Percentiles rank a stretch among this genome's conserved stretches.
phyloP scores from a whole-genome alignment of 2,113 vertebrate genomes.

The Ciconia stormi region DNA sequence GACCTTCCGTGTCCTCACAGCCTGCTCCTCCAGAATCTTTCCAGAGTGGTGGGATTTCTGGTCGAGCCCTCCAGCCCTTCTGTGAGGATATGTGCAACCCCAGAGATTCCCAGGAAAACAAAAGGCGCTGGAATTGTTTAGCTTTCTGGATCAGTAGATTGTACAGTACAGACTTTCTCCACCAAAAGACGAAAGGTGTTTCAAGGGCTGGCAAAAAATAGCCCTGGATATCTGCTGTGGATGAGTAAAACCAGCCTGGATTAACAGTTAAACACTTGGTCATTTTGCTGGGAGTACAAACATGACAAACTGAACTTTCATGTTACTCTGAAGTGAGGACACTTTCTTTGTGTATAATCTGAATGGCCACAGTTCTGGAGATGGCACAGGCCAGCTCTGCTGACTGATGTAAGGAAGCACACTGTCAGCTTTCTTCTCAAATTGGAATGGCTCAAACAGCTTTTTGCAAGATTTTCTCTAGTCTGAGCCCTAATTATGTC shows the following conservation, averaged over 20 bases:
- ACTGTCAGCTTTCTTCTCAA: not conserved
- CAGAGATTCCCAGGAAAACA: not conserved
- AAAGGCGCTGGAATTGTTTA: not conserved
- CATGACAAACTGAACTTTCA: not conserved
- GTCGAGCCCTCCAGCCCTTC: not conserved
- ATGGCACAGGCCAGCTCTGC: not conserved
- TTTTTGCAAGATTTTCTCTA: not conserved
- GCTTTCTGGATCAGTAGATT: not conserved
- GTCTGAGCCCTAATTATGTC: not conserved
- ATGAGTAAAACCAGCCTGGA: not conserved
- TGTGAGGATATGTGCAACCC: not conserved
- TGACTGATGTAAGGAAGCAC: not conserved
- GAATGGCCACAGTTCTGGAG: not conserved
- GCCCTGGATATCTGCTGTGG: not conserved
- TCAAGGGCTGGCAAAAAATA: not conserved
- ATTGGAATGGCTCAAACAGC: not conserved
- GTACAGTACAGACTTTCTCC: not conserved
- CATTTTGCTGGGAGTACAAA: not conserved
- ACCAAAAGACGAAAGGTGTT: not conserved
- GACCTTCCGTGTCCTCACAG: not conserved
- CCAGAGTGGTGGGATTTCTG: not conserved
- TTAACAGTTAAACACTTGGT: not conserved
- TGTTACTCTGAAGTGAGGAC: not conserved
- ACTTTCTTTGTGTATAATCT: not conserved
- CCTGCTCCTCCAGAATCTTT: not conserved